Base-by-base conservation (phyloP, 2,888 invertebrate species). In the Silvanus unidentatus region DNA sequence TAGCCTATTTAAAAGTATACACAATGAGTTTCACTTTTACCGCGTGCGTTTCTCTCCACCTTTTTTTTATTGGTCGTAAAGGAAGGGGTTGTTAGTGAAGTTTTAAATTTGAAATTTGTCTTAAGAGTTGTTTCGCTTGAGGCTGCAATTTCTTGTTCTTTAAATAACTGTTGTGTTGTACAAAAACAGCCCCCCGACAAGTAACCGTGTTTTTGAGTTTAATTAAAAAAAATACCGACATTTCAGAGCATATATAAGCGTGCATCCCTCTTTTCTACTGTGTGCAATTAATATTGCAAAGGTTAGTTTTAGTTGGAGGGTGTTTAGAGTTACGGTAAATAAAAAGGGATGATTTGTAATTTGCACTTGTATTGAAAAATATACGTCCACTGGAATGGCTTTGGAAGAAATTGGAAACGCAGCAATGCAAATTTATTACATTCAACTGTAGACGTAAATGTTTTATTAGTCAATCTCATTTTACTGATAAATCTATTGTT, bases 31-130 rank as follows among this genome's bases (percentile, higher is more conserved):
- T 32, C 12, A 32, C 10, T 32, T 11, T 32, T 22, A 8, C 22
- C 22, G 22, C 8, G 3, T 11, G 32, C 32, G 32, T 12, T 32
- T 32, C 22, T 5, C 22, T 22, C 22, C 8, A 11, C n/a, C 4
- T 32, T 32, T 32, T 44, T 44, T 45, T 45, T 36, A 36, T 45
- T 36, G 45, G 41, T 22, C 41, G 34, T 39, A 39, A 45, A 45
- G 27, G 41, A 41, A 45, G 39, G 44, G 45, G 40, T 45, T 29
- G 40, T 40, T 36, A 22, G 27, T 12, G 14, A 40, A 40, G 29
- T 28, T 36, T 35, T 41, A 41, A 45, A 39, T 45, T 45, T 45
- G 30, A 45, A 45, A 41, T 45, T 45, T 36, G 40, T 44, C 40
- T 40, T 40, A 34, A 36, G 37, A 32, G 32, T 8, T 32, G 12